phyloP scores from a whole-genome alignment of 2,113 vertebrate species.

The Asarcornis scutulata region DNA sequence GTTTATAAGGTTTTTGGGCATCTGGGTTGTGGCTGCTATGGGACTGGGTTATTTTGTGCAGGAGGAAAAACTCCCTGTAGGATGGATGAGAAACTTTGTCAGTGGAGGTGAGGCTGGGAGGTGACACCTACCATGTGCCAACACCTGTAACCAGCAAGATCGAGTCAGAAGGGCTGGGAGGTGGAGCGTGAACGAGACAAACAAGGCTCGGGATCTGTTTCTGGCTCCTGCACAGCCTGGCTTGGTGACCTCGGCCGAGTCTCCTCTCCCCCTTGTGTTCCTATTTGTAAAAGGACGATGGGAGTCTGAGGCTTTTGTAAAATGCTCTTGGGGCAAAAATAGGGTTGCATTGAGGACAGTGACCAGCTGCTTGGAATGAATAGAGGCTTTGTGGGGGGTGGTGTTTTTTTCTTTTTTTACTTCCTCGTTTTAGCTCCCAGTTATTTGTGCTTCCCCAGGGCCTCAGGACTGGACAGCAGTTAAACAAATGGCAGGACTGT shows the following conservation, averaged over 20 bases:
- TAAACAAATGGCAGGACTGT: conserved; percentile 42
- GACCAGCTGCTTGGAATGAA: conserved; percentile 63
- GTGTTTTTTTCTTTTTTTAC: not conserved
- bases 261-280: conserved; percentile 1
- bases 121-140: not conserved
- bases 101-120: not conserved
- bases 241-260: conserved; percentile 28
- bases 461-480: not conserved
- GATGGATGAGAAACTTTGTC: not conserved
- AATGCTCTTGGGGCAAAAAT: conserved; percentile 46
- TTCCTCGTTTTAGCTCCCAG: not conserved
- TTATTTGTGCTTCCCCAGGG: conserved; percentile 32
- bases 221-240: not conserved
- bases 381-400: conserved; percentile 24
- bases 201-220: not conserved
- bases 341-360: conserved; percentile 39
- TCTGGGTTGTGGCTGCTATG: not conserved
- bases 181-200: not conserved
- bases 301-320: conserved; percentile 51
- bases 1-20: not conserved
- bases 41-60: not conserved
- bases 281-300: not conserved
- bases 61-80: not conserved
- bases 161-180: not conserved
- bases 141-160: conserved; percentile 12